Evolutionary conservation across 2,797 vertebrate species (phyloP), one percentile per base, ranked within the genome.

Genomic region (Gymnocypris eckloni): DNA sequence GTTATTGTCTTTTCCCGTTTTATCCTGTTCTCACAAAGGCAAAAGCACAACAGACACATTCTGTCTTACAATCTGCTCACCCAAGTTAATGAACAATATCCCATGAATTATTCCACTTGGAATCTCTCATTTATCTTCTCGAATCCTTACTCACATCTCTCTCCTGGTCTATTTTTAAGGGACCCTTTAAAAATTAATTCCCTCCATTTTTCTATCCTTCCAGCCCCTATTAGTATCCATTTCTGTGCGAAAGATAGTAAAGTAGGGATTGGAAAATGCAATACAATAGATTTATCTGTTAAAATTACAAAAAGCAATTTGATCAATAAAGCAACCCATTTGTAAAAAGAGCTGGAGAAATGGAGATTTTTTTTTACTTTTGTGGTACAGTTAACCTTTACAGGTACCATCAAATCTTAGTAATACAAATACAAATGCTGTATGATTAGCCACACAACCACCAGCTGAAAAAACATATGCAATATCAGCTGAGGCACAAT

Each of bases 51-150:
- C 18, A 76, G 73, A 54, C 48, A 37, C 25, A 37, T 11, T 67
- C 10, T 28, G 25, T 67, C 41, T 45, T 37, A 16, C 59, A 80
- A 33, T 80, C 78, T 80, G 78, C 78, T 66, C 78, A 67, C 9
- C 78, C 25, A 64, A 48, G n/a, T 48, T 48, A 80, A 80, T 80
- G 78, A 80, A 80, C 43, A 67, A 67, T 67, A 22, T 67, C 25
- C 79, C 39, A 67, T 81, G 50, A 82, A 82, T 82, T 71, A 71
- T 82, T 82, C 67, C 80, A n/a, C 80, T 71, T 16, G 66, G 50
- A 71, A 70, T 25, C 66, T 67, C 28, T 81, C 66, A 61, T 70
- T 82, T 56, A 50, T 56, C 66, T 25, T 69, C 80, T 48, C 8
- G 2, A 70, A 71, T 43, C 66, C 66, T 81, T 50, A 15, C 33